Percentiles rank a stretch among this genome's conserved stretches.
phyloP scores from a whole-genome alignment of 2,113 vertebrate genomes.

The Guaruba guarouba region DNA sequence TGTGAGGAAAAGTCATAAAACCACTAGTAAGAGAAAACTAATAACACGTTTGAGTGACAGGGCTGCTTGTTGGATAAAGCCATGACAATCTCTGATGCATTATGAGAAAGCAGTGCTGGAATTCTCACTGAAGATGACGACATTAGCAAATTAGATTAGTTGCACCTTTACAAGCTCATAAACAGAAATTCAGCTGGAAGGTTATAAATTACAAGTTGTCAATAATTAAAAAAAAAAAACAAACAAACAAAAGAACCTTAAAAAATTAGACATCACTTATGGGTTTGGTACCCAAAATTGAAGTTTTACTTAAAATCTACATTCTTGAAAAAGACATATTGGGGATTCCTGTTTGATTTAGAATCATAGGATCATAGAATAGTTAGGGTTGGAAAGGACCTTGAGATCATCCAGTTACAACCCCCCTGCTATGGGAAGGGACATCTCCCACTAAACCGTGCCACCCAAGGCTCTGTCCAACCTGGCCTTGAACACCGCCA shows the following conservation, averaged over 20 bases:
- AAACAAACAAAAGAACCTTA: not conserved
- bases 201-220: not conserved
- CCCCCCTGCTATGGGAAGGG: no score
- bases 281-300: not conserved
- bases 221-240: not conserved
- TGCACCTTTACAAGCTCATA: not conserved
- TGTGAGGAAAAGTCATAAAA: not conserved
- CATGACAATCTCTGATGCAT: not conserved
- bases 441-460: no score
- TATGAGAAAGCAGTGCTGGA: not conserved
- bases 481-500: no score
- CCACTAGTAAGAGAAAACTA: not conserved
- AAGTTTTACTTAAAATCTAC: not conserved
- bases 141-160: not conserved
- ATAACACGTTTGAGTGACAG: not conserved
- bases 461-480: no score
- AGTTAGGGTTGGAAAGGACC: no score
- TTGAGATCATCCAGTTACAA: no score
- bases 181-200: not conserved
- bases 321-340: not conserved
- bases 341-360: not conserved
- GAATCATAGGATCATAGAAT: no score
- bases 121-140: not conserved
- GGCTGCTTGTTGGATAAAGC: not conserved
- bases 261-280: not conserved